phyloP scores from a whole-genome alignment of 2,888 invertebrate genomes.

The Drosophila ezoana region DNA sequence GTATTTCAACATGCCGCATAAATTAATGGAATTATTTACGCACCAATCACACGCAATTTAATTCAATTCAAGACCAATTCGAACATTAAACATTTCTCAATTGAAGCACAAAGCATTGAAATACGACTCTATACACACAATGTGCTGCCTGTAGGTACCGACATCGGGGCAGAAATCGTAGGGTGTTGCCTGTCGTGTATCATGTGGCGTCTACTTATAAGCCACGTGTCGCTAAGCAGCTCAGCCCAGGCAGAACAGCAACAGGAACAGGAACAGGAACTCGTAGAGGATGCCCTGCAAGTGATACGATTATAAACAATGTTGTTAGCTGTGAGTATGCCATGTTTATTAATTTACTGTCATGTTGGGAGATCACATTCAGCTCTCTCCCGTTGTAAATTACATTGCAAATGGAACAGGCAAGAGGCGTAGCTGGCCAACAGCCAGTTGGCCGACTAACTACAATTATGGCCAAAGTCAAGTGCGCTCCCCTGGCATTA shows the following conservation, averaged over 20 bases:
- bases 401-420: slow-evolving; percentile 21
- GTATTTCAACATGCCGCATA: slow-evolving; percentile 17
- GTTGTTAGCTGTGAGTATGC: slow-evolving; percentile 8
- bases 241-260: slow-evolving; percentile 1
- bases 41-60: slow-evolving; percentile 71
- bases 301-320: slow-evolving; percentile 35
- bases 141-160: slow-evolving; percentile 12
- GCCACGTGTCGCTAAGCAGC: slow-evolving; percentile 61
- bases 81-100: slow-evolving; percentile 34
- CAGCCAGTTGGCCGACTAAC: slow-evolving; percentile 21
- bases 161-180: slow-evolving; percentile 13
- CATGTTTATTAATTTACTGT: slow-evolving; percentile 48
- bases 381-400: slow-evolving; percentile 22
- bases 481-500: slow-evolving; percentile 61
- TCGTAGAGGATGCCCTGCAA: slow-evolving; percentile 11
- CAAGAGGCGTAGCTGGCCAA: slow-evolving; percentile 23
- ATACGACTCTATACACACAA: slow-evolving; percentile 10
- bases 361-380: slow-evolving; percentile 35
- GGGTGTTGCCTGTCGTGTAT: slow-evolving; percentile 17
- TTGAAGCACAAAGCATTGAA: slow-evolving; percentile 39
- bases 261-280: not conserved
- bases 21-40: slow-evolving; percentile 64
- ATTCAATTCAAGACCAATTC: slow-evolving; percentile 63
- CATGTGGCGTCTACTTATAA: slow-evolving; percentile 56
- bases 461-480: slow-evolving; percentile 50